Conservation (phyloP, 2,797 vertebrate species). For the Gallinago nigripennis region DNA sequence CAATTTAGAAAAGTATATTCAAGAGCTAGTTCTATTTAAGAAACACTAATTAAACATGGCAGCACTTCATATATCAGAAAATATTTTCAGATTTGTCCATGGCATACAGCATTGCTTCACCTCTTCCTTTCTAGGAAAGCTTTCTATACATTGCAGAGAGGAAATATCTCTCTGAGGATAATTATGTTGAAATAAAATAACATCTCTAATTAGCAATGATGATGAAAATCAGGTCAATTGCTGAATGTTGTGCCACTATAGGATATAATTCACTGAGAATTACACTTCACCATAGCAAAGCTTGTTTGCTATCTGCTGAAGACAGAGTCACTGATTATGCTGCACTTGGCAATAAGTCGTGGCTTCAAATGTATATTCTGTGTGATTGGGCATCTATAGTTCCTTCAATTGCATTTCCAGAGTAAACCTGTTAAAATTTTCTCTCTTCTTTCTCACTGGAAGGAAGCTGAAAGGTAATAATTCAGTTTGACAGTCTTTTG, state of each 20-base stretch:
- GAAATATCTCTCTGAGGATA: conserved; percentile 16
- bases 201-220: background rate
- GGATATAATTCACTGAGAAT: conserved; percentile 6
- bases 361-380: background rate
- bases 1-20: background rate
- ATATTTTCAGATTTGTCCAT: background rate
- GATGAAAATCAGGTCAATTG: conserved; percentile 3
- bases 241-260: background rate
- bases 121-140: conserved; percentile 40
- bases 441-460: background rate
- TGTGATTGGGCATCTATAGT: background rate
- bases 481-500: conserved; percentile 30
- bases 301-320: background rate
- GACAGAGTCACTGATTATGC: background rate
- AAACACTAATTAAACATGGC: background rate
- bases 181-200: conserved; percentile 37
- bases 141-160: background rate
- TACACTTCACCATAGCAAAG: background rate
- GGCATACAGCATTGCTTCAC: background rate
- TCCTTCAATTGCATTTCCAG: background rate
- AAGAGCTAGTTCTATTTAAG: background rate
- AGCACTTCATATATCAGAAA: background rate
- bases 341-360: conserved; percentile 7
- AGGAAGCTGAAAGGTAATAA: conserved; percentile 25
- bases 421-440: background rate